These are phyloP conservation scores for Argentina silus DNA, from an alignment of 2,797 vertebrate genomes.

Conservation along the genomic window DNA sequence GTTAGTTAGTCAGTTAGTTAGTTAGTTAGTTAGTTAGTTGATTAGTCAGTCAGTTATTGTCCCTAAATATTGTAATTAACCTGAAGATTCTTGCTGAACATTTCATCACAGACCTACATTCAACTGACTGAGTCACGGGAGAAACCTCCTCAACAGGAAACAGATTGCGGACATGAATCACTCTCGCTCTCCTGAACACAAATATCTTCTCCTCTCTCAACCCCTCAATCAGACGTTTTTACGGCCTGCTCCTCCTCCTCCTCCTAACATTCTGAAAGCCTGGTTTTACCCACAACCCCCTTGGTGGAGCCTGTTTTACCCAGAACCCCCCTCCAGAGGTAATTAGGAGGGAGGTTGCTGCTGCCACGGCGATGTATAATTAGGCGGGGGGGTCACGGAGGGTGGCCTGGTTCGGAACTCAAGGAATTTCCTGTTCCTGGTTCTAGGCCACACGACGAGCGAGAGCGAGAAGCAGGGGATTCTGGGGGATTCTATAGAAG, in stretches of 20 bases:
- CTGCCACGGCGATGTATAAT: constrained; percentile 48
- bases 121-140: too few species aligned
- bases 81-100: neutral
- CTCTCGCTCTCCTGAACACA: neutral
- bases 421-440: constrained; percentile 51
- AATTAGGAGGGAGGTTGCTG: constrained; percentile 35
- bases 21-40: too few species aligned
- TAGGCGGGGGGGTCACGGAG: constrained; percentile 46
- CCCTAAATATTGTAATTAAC: neutral
- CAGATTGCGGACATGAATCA: neutral
- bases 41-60: too few species aligned
- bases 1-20: too few species aligned
- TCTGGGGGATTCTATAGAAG: constrained; percentile 12
- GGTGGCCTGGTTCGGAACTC: constrained; percentile 43
- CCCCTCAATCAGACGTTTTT: neutral
- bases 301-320: constrained; percentile 3
- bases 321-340: constrained; percentile 33
- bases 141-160: neutral
- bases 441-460: constrained; percentile 37
- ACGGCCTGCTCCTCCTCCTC: neutral
- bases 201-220: neutral
- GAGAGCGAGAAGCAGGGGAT: constrained; percentile 23
- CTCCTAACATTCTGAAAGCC: neutral
- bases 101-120: neutral
- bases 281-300: neutral